Percentiles rank a stretch among this genome's conserved stretches.
phyloP scores from a whole-genome alignment of 2,797 vertebrate species.

The Brotula barbata region DNA sequence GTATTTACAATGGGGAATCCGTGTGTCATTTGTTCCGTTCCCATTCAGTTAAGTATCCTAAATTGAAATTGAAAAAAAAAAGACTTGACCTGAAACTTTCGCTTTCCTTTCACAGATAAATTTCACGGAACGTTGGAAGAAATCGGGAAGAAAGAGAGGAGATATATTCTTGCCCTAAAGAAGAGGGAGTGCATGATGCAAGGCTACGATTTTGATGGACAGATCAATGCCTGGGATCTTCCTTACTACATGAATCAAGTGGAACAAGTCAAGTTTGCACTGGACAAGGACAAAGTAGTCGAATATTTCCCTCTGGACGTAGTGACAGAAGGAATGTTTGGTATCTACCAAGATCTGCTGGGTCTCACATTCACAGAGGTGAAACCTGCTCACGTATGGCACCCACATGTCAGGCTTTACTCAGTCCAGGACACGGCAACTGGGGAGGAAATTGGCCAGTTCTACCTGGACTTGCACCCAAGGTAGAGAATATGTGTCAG shows the following conservation, averaged over 20 bases:
- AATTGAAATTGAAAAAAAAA: too few relatives aligned
- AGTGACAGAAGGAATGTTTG: conserved; percentile 88
- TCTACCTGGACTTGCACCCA: conserved; percentile 94
- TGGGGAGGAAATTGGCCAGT: conserved; percentile 87
- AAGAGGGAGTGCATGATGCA: conserved; percentile 86
- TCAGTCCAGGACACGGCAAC: conserved; percentile 82
- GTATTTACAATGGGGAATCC: neutral
- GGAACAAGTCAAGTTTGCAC: conserved; percentile 89
- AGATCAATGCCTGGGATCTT: conserved; percentile 93
- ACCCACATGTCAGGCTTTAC: conserved; percentile 85
- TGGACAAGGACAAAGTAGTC: conserved; percentile 92
- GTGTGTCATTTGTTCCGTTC: too few relatives aligned
- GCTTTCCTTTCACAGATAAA: conserved; percentile 76
- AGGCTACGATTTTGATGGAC: conserved; percentile 83
- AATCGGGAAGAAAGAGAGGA: conserved; percentile 85
- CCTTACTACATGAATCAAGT: conserved; percentile 93
- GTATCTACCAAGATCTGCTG: conserved; percentile 91
- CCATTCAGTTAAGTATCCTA: too few relatives aligned
- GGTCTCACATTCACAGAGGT: conserved; percentile 87
- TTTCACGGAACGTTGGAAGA: conserved; percentile 87
- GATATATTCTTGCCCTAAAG: conserved; percentile 88
- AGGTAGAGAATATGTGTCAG: conserved; percentile 78
- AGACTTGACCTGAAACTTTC: neutral
- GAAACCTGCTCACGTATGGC: conserved; percentile 84
- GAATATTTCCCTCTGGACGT: conserved; percentile 92